Conservation (phyloP, 64 coral and sea anemone genomes). For the Acropora yongei region DNA sequence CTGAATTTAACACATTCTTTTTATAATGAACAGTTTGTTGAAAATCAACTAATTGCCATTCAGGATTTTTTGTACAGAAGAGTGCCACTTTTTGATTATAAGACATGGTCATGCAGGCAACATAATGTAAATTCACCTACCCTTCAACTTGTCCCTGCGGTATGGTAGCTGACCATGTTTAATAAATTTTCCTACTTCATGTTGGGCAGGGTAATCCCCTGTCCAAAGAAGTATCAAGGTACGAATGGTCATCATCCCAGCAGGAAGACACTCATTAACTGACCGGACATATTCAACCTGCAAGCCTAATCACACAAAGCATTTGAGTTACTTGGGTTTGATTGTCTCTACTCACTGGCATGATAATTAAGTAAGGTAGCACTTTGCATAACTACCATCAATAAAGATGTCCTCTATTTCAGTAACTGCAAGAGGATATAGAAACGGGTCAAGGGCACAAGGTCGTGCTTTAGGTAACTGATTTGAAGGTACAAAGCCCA, state of each 20-base stretch:
- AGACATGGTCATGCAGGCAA: conserved; percentile 11
- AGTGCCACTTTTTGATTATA: conserved; percentile 11
- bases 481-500: neutral
- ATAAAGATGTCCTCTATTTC: conserved; percentile 26
- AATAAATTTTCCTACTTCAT: conserved; percentile 52
- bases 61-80: neutral
- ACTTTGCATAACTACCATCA: conserved; percentile 8
- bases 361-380: neutral
- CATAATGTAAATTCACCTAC: conserved; percentile 19
- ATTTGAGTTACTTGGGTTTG: neutral
- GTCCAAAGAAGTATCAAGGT: conserved; percentile 24
- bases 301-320: neutral
- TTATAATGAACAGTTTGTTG: conserved; percentile 1
- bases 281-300: neutral
- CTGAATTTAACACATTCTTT: conserved; percentile 1
- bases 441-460: conserved; percentile 13
- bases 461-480: conserved; percentile 2
- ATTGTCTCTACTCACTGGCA: neutral
- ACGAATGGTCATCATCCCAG: neutral
- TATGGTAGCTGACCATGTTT: conserved; percentile 28
- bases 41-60: neutral
- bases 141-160: conserved; percentile 16
- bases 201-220: conserved; percentile 27
- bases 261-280: conserved; percentile 1
- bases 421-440: neutral